phyloP scores from a whole-genome alignment of 1,140 invertebrate genomes.

The Drosophila ogumai region DNA sequence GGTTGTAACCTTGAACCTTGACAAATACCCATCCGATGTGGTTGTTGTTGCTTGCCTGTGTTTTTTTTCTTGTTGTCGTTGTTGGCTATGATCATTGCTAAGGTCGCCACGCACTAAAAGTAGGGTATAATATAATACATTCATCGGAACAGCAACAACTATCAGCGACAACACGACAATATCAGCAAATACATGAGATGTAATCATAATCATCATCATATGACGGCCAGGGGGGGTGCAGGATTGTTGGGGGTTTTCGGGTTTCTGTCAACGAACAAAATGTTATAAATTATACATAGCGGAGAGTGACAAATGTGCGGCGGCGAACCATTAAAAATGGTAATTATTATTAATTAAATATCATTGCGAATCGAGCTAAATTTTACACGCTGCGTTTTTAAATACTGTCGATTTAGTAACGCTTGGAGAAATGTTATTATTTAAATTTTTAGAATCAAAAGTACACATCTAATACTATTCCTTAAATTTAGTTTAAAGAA shows the following conservation, averaged over 20 bases:
- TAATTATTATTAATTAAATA: slow-evolving; percentile 48
- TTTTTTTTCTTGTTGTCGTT: slow-evolving; percentile 32
- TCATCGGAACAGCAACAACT: slow-evolving; percentile 46
- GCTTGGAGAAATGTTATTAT: neutral
- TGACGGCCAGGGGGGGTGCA: neutral
- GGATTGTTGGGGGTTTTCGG: slow-evolving; percentile 1
- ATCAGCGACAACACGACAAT: slow-evolving; percentile 47
- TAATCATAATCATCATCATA: slow-evolving; percentile 52
- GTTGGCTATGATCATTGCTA: slow-evolving; percentile 36
- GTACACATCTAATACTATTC: neutral
- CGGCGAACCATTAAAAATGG: slow-evolving; percentile 41
- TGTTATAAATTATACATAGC: slow-evolving; percentile 64
- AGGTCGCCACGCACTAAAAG: slow-evolving; percentile 59
- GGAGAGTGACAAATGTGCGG: slow-evolving; percentile 47
- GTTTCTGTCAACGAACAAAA: slow-evolving; percentile 54
- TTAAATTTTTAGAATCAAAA: too few relatives aligned
- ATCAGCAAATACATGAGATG: slow-evolving; percentile 51
- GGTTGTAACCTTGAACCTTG: slow-evolving; percentile 82
- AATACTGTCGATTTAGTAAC: neutral
- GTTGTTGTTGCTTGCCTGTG: slow-evolving; percentile 21
- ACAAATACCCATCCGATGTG: slow-evolving; percentile 37
- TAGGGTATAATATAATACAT: slow-evolving; percentile 66
- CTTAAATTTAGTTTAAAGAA: neutral
- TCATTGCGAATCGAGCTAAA: slow-evolving; percentile 16
- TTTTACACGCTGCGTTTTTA: slow-evolving; percentile 6